These are phyloP conservation scores for Anastrepha ludens DNA, from an alignment of 1,140 invertebrate genomes.

Conservation along the genomic window DNA sequence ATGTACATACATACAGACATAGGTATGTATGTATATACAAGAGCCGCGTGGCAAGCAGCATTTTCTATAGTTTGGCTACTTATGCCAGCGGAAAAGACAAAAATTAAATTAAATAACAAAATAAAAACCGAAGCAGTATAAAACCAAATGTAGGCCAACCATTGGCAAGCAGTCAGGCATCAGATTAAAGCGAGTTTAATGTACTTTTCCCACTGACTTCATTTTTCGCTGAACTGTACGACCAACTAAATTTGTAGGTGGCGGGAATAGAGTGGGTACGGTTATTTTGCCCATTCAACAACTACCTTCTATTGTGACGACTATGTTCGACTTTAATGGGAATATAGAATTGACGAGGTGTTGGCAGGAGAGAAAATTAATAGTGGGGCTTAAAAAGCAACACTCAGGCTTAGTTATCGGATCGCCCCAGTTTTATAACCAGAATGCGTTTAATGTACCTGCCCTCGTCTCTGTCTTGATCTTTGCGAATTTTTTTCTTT, in stretches of 20 bases:
- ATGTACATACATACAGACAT: background rate
- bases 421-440: no score
- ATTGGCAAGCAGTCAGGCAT: conserved; percentile 56
- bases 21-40: background rate
- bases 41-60: background rate
- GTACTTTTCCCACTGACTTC: conserved; percentile 61
- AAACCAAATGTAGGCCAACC: conserved; percentile 22
- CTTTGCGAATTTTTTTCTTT: no score
- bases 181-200: conserved; percentile 13
- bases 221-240: conserved; percentile 55
- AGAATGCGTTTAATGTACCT: no score
- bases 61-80: background rate
- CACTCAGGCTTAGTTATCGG: no score
- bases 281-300: background rate
- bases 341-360: no score
- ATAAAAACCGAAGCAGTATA: background rate
- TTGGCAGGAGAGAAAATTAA: no score
- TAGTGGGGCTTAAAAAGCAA: no score
- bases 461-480: no score
- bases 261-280: no score
- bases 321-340: no score
- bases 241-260: background rate
- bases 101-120: background rate
- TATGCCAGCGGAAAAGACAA: conserved; percentile 1
- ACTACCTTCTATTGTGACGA: background rate